These are phyloP conservation scores for Eupithecia tripunctaria DNA, from an alignment of 2,888 invertebrate species.

Conservation along the genomic window DNA sequence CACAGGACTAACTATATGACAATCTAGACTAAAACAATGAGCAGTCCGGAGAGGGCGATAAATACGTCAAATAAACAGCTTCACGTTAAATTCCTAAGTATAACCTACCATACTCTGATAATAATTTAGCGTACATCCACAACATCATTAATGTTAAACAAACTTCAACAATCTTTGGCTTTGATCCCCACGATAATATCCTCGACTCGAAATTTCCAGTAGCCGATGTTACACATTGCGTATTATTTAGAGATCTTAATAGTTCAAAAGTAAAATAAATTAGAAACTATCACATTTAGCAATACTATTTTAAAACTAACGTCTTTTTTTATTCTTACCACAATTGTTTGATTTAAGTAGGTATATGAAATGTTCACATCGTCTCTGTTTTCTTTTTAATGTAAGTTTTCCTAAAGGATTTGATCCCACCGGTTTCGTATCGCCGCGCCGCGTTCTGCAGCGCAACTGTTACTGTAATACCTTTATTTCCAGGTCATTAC, in stretches of 20 bases:
- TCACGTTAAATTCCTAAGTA: constrained; percentile 71
- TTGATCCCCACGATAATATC: constrained; percentile 88
- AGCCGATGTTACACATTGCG: constrained; percentile 74
- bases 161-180: constrained; percentile 91
- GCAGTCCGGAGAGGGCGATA: constrained; percentile 83
- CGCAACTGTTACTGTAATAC: constrained; percentile 73
- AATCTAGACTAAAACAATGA: constrained; percentile 79
- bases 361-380: constrained; percentile 73
- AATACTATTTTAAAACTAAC: constrained; percentile 82
- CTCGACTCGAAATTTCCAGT: constrained; percentile 70
- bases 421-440: constrained; percentile 85
- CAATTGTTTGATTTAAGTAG: constrained; percentile 67
- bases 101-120: constrained; percentile 74
- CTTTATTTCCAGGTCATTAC: constrained; percentile 80
- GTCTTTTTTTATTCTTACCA: constrained; percentile 79
- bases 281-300: constrained; percentile 84
- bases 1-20: constrained; percentile 73
- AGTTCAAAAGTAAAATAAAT: constrained; percentile 79
- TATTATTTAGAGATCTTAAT: constrained; percentile 75
- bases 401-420: constrained; percentile 84
- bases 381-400: constrained; percentile 75
- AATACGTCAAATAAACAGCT: constrained; percentile 73
- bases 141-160: constrained; percentile 83
- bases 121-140: constrained; percentile 83
- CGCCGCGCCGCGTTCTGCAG: constrained; percentile 63